Conservation (phyloP, 2,888 invertebrate species). For the Mimumesa dahlbomi region DNA sequence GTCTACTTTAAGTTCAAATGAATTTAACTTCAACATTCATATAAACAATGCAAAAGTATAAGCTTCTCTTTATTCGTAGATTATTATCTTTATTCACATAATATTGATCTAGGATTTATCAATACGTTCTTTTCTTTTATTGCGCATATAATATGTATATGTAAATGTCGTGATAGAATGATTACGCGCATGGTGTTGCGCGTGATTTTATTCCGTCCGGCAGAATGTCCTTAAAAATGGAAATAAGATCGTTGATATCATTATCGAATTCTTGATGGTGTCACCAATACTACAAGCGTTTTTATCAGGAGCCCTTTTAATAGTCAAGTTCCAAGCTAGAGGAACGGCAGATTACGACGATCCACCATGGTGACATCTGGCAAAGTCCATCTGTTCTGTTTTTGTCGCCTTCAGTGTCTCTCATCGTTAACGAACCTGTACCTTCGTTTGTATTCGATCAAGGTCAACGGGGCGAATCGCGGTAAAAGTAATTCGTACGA, state of each 20-base stretch:
- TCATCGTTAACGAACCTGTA: constrained; percentile 41
- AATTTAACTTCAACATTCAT: no score
- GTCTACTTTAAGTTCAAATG: no score
- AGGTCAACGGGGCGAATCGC: constrained; percentile 20
- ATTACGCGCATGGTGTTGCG: no score
- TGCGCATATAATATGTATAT: no score
- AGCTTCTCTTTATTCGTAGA: no score
- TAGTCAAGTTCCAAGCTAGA: constrained; percentile 20
- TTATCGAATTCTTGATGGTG: constrained; percentile 27
- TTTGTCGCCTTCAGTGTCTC: constrained; percentile 52
- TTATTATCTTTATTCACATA: no score
- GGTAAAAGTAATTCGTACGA: constrained; percentile 7
- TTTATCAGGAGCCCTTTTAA: constrained; percentile 29
- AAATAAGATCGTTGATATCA: constrained; percentile 25
- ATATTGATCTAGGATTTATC: no score
- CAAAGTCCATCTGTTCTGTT: constrained; percentile 54
- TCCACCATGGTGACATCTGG: constrained; percentile 49
- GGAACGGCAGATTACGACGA: constrained; percentile 41
- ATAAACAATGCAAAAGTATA: no score
- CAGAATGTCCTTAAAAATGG: no score
- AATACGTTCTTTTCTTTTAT: no score
- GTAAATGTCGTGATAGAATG: no score
- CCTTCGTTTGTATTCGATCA: constrained; percentile 23
- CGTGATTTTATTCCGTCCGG: no score
- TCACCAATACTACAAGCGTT: constrained; percentile 8